Evolutionary conservation across 1,140 invertebrate genomes (phyloP), one percentile per base, ranked within the genome.

Genomic region (Drosophila suzukii): DNA sequence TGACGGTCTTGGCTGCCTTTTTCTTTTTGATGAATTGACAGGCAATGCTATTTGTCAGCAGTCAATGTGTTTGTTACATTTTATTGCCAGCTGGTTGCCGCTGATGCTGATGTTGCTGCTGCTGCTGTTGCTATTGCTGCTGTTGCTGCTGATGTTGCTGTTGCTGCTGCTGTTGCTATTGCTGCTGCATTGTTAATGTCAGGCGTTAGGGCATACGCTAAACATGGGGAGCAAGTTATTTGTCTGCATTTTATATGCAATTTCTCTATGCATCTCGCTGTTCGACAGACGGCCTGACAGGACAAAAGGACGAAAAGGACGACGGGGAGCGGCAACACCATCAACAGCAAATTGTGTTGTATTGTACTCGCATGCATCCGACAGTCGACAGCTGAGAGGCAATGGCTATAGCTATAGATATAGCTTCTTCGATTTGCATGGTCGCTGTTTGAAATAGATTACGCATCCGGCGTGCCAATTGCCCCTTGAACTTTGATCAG

Each of bases 51-150:
- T 91, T 91, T 91, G 89, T 91, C 89, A 91, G 89, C 81, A 91
- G 89, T 91, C 88, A 91, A 91, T 89, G 79, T 85, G 83, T 90
- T 91, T 91, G 85, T 90, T 90, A 85, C 85, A 90, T 90, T 90
- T 90, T 85, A 90, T 90, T 90, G 85, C 85, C 80, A 88, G 77
- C 76, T 75, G 75, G 66, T 75, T 84, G 81, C 60, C 59, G 55
- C 63, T 56, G 50, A 41, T 81, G 78, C 12, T 43, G 43, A 46
- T 51, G 50, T n/a, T 46, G 20, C 27, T 47, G 47, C 20, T 56
- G 65, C 20, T 47, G 20, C 20, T 47, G 20, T 20, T 20, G 20
- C 20, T 49, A 34, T 11, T 43, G 44, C 43, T 63, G 55, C n/a
- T 43, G 54, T 13, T 17, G 17, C 8, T 34, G 38, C 17, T 51